These are phyloP conservation scores for Parnassius glacialis DNA, from an alignment of 2,888 invertebrate species.

Conservation along the genomic window DNA sequence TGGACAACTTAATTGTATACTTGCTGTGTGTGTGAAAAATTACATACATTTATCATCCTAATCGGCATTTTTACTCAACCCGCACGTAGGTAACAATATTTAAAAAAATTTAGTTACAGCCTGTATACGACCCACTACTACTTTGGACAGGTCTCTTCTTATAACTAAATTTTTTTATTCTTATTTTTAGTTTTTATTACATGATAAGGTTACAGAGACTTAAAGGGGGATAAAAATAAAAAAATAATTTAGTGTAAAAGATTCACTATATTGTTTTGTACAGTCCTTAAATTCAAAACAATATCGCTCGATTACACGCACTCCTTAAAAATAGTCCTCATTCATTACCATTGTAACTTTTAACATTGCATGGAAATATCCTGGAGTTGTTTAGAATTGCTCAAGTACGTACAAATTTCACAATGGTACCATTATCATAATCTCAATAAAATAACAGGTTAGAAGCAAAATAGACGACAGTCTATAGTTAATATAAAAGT, in stretches of 20 bases:
- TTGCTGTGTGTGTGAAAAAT: too few species aligned
- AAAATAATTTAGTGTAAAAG: constrained; percentile 61
- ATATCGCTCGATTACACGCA: constrained; percentile 64
- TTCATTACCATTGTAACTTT: constrained; percentile 43
- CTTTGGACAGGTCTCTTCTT: too few species aligned
- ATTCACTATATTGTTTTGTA: constrained; percentile 76
- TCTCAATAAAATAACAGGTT: constrained; percentile 2
- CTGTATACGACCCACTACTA: too few species aligned
- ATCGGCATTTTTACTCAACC: too few species aligned
- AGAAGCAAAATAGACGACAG: constrained; percentile 7
- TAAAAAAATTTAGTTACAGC: too few species aligned
- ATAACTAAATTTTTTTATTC: too few species aligned
- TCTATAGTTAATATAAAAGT: constrained; percentile 1
- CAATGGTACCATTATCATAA: neutral
- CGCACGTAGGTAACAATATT: too few species aligned
- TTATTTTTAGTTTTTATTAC: too few species aligned
- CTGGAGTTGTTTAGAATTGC: constrained; percentile 41
- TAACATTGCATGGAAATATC: constrained; percentile 44
- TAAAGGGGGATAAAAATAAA: constrained; percentile 44
- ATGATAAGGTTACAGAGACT: too few species aligned
- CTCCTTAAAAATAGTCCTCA: constrained; percentile 54
- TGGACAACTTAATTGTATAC: too few species aligned
- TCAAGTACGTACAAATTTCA: constrained; percentile 2
- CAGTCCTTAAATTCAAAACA: constrained; percentile 67
- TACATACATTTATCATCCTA: too few species aligned